Evolutionary conservation across 2,797 vertebrate species (phyloP), one percentile per base, ranked within the genome.

Genomic region (Hypotaenidia philippensis): DNA sequence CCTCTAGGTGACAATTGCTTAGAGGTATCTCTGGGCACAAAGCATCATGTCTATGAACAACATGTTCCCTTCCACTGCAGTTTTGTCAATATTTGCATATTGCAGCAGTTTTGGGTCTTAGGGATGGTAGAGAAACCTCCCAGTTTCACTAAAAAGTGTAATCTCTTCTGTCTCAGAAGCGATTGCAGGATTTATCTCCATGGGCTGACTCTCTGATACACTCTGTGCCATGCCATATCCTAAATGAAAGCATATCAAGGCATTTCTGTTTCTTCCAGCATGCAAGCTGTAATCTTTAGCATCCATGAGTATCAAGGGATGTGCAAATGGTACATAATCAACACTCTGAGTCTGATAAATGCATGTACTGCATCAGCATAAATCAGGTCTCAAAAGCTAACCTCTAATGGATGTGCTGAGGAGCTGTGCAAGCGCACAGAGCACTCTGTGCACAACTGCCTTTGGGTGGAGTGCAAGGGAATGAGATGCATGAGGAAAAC

Each of bases 361-460:
- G 60, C 45, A 32, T 25, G 49, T 26, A 60, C 78, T 75, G 13
- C 65, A 91, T 89, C 76, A 88, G 80, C 85, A 95, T 83, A 83
- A 96, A 91, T 82, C 87, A 93, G 61, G 64, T 17, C 45, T 55
- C 79, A n/a, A 36, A 65, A 76, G n/a, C 90, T 92, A 88, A 71
- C n/a, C 83, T 71, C 77, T 90, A 88, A 93, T 93, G 93, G 87
- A 47, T 74, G 83, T 65, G 49, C 81, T 83, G 87, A 2, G 2
- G 65, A 94, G 72, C 87, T 89, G 13, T 61, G 50, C 18, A 52
- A 94, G 66, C 44, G 65, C 57, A 71, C 57, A 44, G 79, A 91
- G 87, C 45, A 47, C 72, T 88, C 57, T 40, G 44, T 32, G 50
- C 69, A 71, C 36, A 92, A 87, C 76, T 75, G 26, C 31, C 32